phyloP scores from a whole-genome alignment of 2,113 vertebrate species.

The Vombatus ursinus region DNA sequence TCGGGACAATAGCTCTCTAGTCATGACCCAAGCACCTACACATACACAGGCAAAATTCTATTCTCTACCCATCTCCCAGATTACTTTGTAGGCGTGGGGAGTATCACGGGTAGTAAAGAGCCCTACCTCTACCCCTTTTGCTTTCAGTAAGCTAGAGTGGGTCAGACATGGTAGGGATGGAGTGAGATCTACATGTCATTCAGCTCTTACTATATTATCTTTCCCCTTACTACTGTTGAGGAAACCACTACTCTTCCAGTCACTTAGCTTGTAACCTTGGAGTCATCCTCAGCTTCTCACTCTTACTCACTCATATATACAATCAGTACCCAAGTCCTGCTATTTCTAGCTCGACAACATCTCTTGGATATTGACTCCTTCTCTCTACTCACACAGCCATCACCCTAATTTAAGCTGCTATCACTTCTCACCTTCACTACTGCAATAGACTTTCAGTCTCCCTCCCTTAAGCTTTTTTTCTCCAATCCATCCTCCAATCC shows the following conservation, averaged over 20 bases:
- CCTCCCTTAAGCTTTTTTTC: not conserved
- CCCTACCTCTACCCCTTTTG: too few relatives aligned
- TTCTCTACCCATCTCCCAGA: not conserved
- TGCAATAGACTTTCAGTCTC: not conserved
- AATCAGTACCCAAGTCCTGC: not conserved
- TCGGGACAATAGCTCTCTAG: not conserved
- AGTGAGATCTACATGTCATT: not conserved
- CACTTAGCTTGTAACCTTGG: not conserved
- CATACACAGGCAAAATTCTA: not conserved
- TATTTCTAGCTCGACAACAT: not conserved
- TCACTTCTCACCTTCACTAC: too few relatives aligned
- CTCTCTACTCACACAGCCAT: not conserved
- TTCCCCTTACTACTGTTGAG: not conserved
- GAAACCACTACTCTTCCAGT: not conserved
- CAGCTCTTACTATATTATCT: not conserved
- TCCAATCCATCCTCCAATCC: not conserved
- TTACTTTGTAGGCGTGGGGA: not conserved
- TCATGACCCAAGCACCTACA: not conserved
- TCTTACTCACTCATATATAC: not conserved
- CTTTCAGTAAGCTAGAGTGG: not conserved
- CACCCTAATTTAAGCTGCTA: not conserved
- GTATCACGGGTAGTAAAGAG: too few relatives aligned
- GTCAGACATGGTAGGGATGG: not conserved
- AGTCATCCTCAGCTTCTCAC: not conserved
- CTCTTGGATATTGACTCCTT: not conserved